Evolutionary conservation across 2,113 vertebrate genomes (phyloP), one percentile per base, ranked within the genome.

Genomic region (Sinocyclocheilus rhinocerous): DNA sequence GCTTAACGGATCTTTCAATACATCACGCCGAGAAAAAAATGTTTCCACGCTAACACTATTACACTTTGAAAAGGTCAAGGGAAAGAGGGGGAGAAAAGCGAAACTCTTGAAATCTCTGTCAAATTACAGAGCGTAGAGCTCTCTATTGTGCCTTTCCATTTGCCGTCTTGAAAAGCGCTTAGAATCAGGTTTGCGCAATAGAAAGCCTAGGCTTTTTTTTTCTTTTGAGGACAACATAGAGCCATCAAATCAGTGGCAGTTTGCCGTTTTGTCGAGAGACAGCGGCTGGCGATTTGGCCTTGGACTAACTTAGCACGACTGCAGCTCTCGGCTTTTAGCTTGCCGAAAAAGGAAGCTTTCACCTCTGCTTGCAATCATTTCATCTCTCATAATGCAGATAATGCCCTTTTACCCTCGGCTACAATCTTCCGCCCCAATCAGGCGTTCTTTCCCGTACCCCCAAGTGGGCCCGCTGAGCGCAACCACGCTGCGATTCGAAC

Each of bases 181-280:
- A 72, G 85, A 91, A 92, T 93, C 89, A 92, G 92, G 90, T 92
- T 92, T 91, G 92, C 89, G 89, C 83, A 15, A 89, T 90, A 92
- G 90, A 92, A 94, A 94, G 92, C 76, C 1, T 89, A 90, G 91
- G 29, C 29, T 87, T 88, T 90, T 94, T 90, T 90, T 94, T 90
- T 94, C 92, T 87, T 93, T 90, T 88, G 91, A 93, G 91, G 88
- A 92, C 86, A 55, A 90, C 92, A 94, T 93, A 92, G 91, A 95
- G 93, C 91, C 92, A 93, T 93, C 93, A 94, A 93, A 90, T 91
- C 90, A n/a, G 86, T 52, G 24, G 92, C 91, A 65, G 85, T 90
- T 90, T 88, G 88, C 86, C 86, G 90, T 91, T 89, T 93, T 93
- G 92, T 93, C 89, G 90, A 91, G 86, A 92, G 92, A 33, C 29